These are phyloP conservation scores for Schizotus pectinicornis DNA, from an alignment of 2,888 invertebrate species.

Conservation along the genomic window DNA sequence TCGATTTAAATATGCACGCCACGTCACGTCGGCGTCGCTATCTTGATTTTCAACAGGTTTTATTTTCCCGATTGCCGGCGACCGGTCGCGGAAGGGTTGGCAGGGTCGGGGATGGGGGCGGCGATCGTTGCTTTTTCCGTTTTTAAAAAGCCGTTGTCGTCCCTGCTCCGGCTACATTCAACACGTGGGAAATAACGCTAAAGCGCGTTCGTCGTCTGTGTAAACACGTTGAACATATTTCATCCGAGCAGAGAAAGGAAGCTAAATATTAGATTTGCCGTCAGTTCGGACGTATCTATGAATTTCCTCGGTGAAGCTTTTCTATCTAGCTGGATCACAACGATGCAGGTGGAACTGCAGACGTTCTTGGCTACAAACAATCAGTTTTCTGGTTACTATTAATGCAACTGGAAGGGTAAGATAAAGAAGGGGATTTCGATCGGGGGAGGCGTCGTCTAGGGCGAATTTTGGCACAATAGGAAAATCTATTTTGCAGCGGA, in stretches of 20 bases:
- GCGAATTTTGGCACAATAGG: not conserved
- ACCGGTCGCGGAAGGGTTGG: too few relatives aligned
- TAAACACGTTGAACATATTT: conserved; percentile 14
- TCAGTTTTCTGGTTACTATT: not conserved
- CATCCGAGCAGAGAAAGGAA: conserved; percentile 16
- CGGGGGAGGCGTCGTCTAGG: not conserved
- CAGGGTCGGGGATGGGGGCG: too few relatives aligned
- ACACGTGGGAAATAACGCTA: conserved; percentile 8
- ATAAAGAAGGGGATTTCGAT: not conserved
- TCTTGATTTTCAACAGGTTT: conserved; percentile 6
- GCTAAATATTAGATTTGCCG: conserved; percentile 26
- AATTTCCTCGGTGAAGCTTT: conserved; percentile 17
- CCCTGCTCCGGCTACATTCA: not conserved
- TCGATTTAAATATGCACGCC: conserved; percentile 10
- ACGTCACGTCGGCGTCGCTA: conserved; percentile 15
- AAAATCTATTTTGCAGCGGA: not conserved
- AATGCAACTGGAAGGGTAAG: not conserved
- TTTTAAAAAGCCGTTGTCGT: too few relatives aligned
- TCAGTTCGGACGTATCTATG: conserved; percentile 17
- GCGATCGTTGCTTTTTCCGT: too few relatives aligned
- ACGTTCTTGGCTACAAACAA: not conserved
- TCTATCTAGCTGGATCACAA: not conserved
- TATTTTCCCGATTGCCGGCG: too few relatives aligned
- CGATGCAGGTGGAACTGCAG: too few relatives aligned
- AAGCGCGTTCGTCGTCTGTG: conserved; percentile 16